A percentile compares a stretch with the other conserved stretches of the same genome.
phyloP scores from a whole-genome alignment of 1,140 invertebrate species.

The Mycetomoellerius zeteki region DNA sequence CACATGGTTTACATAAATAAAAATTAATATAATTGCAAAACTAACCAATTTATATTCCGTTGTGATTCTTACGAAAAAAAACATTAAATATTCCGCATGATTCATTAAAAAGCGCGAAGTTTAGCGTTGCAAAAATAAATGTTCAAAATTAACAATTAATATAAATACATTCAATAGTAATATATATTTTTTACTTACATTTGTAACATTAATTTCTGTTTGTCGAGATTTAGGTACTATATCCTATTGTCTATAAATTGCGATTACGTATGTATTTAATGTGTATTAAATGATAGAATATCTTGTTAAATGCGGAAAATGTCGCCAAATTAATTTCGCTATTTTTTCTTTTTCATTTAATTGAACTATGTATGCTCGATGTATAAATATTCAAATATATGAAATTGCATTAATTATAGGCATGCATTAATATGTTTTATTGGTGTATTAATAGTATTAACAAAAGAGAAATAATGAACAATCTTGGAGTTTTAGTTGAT shows the following conservation, averaged over 20 bases:
- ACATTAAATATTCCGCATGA: background rate
- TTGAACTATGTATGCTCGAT: background rate
- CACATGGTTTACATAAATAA: background rate
- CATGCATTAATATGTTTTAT: background rate
- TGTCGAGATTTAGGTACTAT: background rate
- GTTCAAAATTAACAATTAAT: background rate
- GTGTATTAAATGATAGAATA: background rate
- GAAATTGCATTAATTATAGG: slow-evolving; percentile 8
- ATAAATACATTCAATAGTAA: background rate
- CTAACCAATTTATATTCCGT: background rate
- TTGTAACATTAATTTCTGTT: background rate
- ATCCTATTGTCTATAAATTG: background rate
- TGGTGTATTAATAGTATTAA: background rate
- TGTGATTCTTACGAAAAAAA: background rate
- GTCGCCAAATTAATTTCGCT: background rate
- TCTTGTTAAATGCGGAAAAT: background rate
- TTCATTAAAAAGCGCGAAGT: background rate
- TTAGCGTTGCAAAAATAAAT: background rate
- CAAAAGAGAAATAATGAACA: background rate
- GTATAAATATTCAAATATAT: slow-evolving; percentile 22
- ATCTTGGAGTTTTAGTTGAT: background rate
- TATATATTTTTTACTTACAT: background rate
- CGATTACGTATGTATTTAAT: background rate
- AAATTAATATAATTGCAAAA: background rate
- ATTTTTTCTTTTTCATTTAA: background rate